Evolutionary conservation across 92 coral and sea anemone species (phyloP), one percentile per base, ranked within the genome.

Genomic region (Palythoa heliodiscus): DNA sequence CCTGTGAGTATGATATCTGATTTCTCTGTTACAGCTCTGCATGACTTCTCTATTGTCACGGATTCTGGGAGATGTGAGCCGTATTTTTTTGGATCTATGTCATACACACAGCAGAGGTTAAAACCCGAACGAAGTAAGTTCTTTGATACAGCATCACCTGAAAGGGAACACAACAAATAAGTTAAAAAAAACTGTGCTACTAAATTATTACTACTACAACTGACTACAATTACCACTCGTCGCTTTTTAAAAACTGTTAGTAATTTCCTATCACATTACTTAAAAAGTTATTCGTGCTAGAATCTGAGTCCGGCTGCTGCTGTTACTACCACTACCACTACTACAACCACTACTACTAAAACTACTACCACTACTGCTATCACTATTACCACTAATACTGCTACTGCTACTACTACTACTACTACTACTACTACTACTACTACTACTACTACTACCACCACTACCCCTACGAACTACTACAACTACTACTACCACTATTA

Each of bases 1-100:
- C 78, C 78, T 48, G 77, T 73, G 15, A 73, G 6, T 43, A 73
- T 47, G 78, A 73, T 20, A 47, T 73, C 78, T n/a, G 78, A 73
- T 48, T 73, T 48, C 10, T 73, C 58, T 9, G 78, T 20, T 22
- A 73, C 25, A 1, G 11, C 78, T 22, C 60, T 47, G 9, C 24
- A 73, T 7, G 78, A 73, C 20, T 50, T 73, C 6, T 73, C 78
- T 43, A 8, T 70, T 5, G 75, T 35, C 48, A 72, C 77, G 2
- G 77, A 72, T 6, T 72, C 77, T 9, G 77, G 77, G 24, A 72
- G 77, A 6, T 72, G 77, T 17, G 77, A 4, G 24, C 77, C 77
- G 54, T 72, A 72, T 19, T 39, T 72, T 29, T 25, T 72, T 11
- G 77, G 58, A 72, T 72, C 23, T 1, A 72, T 43, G 25, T 72